phyloP scores from a whole-genome alignment of 1,140 invertebrate species.

The Drosophila nigromelanica region DNA sequence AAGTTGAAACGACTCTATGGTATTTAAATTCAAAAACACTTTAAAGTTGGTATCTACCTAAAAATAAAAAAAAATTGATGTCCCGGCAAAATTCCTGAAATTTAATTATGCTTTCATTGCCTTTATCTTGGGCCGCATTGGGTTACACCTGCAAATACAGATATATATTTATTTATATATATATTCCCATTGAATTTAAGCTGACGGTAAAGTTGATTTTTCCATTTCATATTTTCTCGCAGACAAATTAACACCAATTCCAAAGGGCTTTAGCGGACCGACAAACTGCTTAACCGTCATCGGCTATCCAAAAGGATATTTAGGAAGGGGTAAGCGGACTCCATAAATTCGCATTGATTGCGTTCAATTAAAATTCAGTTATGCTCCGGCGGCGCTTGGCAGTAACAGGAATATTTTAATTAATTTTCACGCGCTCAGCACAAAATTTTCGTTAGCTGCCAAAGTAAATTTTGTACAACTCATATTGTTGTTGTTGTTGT shows the following conservation, averaged over 20 bases:
- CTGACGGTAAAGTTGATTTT: constrained; percentile 70
- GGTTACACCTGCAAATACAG: background rate
- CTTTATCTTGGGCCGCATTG: constrained; percentile 9
- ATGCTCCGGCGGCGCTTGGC: constrained; percentile 74
- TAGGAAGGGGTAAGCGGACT: constrained; percentile 39
- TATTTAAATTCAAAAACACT: background rate
- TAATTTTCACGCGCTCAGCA: constrained; percentile 83
- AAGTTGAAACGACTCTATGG: background rate
- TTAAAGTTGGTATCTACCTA: no score
- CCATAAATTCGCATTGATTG: constrained; percentile 81
- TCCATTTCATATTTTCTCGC: constrained; percentile 73
- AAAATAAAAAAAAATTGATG: background rate
- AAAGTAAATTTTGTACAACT: constrained; percentile 47
- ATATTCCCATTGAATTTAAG: constrained; percentile 40
- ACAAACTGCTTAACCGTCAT: constrained; percentile 39
- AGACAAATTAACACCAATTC: constrained; percentile 78
- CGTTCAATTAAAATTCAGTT: constrained; percentile 83
- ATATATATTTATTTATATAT: background rate
- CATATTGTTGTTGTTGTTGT: constrained; percentile 29
- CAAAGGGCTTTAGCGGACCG: constrained; percentile 44
- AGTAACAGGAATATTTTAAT: constrained; percentile 82
- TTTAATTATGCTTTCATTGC: constrained; percentile 54
- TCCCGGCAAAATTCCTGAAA: constrained; percentile 33
- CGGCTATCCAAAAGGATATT: constrained; percentile 3
- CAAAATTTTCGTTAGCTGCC: constrained; percentile 66